These are phyloP conservation scores for Carcina quercana DNA, from an alignment of 2,888 invertebrate species.

Conservation along the genomic window DNA sequence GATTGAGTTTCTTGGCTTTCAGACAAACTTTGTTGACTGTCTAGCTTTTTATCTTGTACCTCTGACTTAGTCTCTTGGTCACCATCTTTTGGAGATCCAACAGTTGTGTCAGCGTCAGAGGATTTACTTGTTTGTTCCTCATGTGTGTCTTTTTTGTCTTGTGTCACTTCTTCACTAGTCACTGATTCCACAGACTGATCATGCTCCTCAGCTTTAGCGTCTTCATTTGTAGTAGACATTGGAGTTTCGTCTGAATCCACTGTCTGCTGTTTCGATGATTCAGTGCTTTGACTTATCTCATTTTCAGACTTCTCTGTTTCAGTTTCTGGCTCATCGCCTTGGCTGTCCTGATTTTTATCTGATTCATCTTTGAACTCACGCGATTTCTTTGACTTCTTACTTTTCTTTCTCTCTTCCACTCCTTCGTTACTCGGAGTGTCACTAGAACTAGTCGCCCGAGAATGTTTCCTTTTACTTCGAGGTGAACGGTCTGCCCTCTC, in stretches of 20 bases:
- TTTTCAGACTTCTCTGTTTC: constrained; percentile 28
- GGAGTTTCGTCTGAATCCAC: constrained; percentile 29
- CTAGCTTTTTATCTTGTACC: constrained; percentile 7
- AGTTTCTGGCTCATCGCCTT: constrained; percentile 36
- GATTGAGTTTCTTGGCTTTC: background rate
- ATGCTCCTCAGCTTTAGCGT: constrained; percentile 25
- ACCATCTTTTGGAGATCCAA: constrained; percentile 40
- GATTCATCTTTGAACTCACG: constrained; percentile 47
- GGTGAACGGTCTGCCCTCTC: constrained; percentile 68
- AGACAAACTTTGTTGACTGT: background rate
- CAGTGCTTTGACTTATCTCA: constrained; percentile 35
- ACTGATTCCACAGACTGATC: constrained; percentile 18
- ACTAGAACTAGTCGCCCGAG: constrained; percentile 63
- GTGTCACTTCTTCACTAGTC: constrained; percentile 17
- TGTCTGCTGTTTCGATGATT: constrained; percentile 11
- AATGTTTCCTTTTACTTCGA: constrained; percentile 66
- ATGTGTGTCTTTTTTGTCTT: constrained; percentile 19
- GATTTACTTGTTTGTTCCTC: constrained; percentile 19
- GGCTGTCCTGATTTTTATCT: constrained; percentile 47
- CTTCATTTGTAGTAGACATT: constrained; percentile 50
- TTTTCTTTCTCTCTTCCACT: constrained; percentile 60
- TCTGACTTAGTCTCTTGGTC: background rate
- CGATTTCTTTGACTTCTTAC: constrained; percentile 49
- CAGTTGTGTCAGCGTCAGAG: constrained; percentile 43
- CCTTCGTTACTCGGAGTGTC: constrained; percentile 60